Conservation (phyloP, 1,140 invertebrate species). For the Trachelipus rathkii region DNA sequence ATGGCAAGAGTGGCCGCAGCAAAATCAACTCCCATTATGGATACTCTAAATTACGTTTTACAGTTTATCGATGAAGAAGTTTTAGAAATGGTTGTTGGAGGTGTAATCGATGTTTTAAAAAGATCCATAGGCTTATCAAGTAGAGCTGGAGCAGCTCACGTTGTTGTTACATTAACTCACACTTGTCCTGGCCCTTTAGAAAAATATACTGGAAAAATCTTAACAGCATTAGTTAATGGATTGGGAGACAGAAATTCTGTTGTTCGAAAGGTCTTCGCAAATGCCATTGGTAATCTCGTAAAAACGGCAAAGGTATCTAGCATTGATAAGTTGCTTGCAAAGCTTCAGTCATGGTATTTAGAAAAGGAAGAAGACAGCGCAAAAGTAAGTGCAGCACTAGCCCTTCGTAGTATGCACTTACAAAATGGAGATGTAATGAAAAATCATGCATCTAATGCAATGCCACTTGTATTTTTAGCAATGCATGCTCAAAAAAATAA, state of each 20-base stretch:
- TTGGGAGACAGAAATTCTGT: slow-evolving; percentile 75
- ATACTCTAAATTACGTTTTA: slow-evolving; percentile 78
- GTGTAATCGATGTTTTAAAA: slow-evolving; percentile 75
- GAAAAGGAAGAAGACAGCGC: slow-evolving; percentile 69
- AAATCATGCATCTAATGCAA: slow-evolving; percentile 67
- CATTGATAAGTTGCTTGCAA: slow-evolving; percentile 77
- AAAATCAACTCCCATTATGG: slow-evolving; percentile 77
- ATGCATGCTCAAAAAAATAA: slow-evolving; percentile 74
- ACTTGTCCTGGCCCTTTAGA: slow-evolving; percentile 59
- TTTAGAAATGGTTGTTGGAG: slow-evolving; percentile 72
- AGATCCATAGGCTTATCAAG: slow-evolving; percentile 74
- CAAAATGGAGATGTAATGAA: slow-evolving; percentile 78
- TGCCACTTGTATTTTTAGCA: slow-evolving; percentile 81
- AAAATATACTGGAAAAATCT: slow-evolving; percentile 68
- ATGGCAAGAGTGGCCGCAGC: slow-evolving; percentile 64
- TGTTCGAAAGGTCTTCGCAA: slow-evolving; percentile 75
- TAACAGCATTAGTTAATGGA: slow-evolving; percentile 70
- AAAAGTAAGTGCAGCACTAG: slow-evolving; percentile 68
- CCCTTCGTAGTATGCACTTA: slow-evolving; percentile 73
- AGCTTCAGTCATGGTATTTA: slow-evolving; percentile 72
- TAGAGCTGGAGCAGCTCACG: slow-evolving; percentile 77
- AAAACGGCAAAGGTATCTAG: slow-evolving; percentile 80
- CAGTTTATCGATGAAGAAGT: slow-evolving; percentile 72
- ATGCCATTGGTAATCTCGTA: slow-evolving; percentile 77
- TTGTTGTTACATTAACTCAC: slow-evolving; percentile 69